Evolutionary conservation across 2,113 vertebrate genomes (phyloP), one percentile per base, ranked within the genome.

Genomic region (Mystacornis crossleyi): DNA sequence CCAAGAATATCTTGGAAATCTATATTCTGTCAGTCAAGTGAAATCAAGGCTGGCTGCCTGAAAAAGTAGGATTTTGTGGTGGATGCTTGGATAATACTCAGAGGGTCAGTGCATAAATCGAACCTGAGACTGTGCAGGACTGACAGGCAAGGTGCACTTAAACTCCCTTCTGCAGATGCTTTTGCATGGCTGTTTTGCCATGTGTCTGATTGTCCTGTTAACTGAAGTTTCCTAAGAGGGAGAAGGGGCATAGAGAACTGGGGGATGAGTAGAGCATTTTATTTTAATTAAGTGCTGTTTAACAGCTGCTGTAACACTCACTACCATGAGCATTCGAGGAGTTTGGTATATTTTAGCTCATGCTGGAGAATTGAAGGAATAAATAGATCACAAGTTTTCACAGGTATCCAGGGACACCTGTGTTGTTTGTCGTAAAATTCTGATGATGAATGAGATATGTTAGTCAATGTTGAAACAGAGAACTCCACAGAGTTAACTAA

Each of bases 311-410:
- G 9, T 9, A 34, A 72, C 18, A 57, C 8, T 65, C 29, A 14
- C 19, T 53, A 1, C 25, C 5, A 4, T 4, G 13, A 73, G 3
- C 15, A 3, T 20, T 42, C 0, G 0, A 58, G 34, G 23, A n/a
- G 23, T 20, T 83, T 26, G 20, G 6, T 53, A 2, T 20, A 8
- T 45, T 85, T 53, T 11, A 1, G 1, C 8, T 48, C 8, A 12
- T 21, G 48, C 28, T 65, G 33, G 28, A 38, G 34, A 66, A 65
- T 0, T 60, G 29, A 61, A 82, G 45, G 29, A 53, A 57, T 14
- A 75, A 45, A 53, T 4, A 93, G 29, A 47, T 51, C 12, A 48
- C 0, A 2, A 29, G 14, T 57, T 86, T 73, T 42, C 34, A 36
- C 33, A 66, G 65, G 10, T 58, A 36, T 26, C 18, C 20, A 67